Percentiles rank a stretch among this genome's conserved stretches.
Evolutionary conservation across 1,140 invertebrate species (phyloP).

Genomic region (Neodiprion fabricii): DNA sequence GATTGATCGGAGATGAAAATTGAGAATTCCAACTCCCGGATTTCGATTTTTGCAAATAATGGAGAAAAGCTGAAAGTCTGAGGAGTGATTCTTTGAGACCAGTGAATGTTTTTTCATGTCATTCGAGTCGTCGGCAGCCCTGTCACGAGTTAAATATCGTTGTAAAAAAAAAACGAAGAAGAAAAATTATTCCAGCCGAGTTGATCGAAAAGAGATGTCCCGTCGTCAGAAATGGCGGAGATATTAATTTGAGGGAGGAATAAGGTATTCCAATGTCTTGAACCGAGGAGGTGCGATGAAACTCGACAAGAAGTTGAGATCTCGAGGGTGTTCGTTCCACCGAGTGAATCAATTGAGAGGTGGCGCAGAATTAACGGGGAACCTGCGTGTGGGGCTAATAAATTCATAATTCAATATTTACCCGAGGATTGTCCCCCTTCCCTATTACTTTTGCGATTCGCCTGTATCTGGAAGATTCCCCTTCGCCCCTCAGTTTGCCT

Average conservation of each 20-base stretch:
- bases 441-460: conserved; percentile 14
- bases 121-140: no score
- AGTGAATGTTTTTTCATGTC: no score
- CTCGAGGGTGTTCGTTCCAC: not conserved
- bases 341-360: not conserved
- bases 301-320: not conserved
- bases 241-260: not conserved
- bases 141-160: not conserved
- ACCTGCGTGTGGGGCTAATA: conserved; percentile 37
- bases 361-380: not conserved
- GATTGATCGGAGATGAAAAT: no score
- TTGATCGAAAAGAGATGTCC: not conserved
- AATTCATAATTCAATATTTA: conserved; percentile 59
- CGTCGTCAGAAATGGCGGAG: not conserved
- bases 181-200: not conserved
- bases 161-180: not conserved
- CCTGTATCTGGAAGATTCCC: conserved; percentile 20
- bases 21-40: no score
- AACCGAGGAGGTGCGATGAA: not conserved
- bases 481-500: conserved; percentile 39
- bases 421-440: conserved; percentile 44
- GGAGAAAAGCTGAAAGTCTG: no score
- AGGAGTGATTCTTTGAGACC: no score
- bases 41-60: no score
- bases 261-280: not conserved